phyloP scores from a whole-genome alignment of 1,140 invertebrate genomes.

The Tetramorium alpestre region DNA sequence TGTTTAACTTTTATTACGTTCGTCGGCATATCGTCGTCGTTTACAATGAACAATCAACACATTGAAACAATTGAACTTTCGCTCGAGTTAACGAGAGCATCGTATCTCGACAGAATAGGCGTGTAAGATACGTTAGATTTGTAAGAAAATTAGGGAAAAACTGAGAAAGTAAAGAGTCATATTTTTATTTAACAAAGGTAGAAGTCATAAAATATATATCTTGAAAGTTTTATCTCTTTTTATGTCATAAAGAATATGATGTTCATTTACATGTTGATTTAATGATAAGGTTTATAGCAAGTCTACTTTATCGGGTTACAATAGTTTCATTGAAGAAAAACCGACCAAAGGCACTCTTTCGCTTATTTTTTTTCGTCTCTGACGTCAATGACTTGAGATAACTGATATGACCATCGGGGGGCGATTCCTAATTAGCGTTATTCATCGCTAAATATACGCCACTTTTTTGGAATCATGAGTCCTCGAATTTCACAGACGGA shows the following conservation, averaged over 20 bases:
- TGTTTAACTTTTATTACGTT: not conserved
- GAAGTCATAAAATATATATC: not conserved
- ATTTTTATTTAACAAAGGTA: not conserved
- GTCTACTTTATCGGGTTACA: not conserved
- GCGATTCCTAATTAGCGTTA: constrained; percentile 32
- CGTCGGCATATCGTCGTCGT: not conserved
- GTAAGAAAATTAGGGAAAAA: not conserved
- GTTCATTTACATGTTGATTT: constrained; percentile 4
- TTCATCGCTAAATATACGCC: not conserved
- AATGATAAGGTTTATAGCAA: constrained; percentile 16
- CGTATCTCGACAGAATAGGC: not conserved
- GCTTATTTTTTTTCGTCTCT: constrained; percentile 20
- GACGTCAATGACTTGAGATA: constrained; percentile 24
- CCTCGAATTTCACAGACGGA: not conserved
- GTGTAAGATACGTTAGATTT: constrained; percentile 4
- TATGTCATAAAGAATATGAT: not conserved
- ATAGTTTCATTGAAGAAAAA: constrained; percentile 41
- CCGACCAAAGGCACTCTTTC: not conserved
- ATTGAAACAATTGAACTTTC: not conserved
- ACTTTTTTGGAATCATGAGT: not conserved
- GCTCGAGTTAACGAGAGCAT: not conserved
- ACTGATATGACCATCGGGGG: constrained; percentile 11
- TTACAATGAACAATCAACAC: not conserved
- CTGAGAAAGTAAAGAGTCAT: not conserved
- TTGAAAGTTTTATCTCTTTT: not conserved